Base-by-base conservation (phyloP, 2,888 invertebrate species). In the Tetrapedia diversipes region DNA sequence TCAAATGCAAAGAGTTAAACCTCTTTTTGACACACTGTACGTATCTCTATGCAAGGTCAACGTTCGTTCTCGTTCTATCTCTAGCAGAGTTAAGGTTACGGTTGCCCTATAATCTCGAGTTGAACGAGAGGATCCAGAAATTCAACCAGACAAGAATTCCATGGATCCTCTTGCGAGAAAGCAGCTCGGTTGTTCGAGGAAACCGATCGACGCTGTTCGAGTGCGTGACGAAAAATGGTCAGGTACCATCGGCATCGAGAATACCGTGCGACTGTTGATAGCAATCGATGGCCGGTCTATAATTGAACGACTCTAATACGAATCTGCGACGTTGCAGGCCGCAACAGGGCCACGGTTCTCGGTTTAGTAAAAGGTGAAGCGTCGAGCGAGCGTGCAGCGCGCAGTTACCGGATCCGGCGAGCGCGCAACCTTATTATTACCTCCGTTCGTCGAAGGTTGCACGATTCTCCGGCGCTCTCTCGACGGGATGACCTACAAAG, bases 391-490 rank as follows among this genome's bases (percentile, higher is more conserved):
- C 60, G 47, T 63, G 41, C 60, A 45, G 4, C 3, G 32, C 39
- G 60, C 72, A 64, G 59, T 75, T 73, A 71, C 59, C 78, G 78
- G 74, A 78, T 75, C 68, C 71, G 43, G 65, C 65, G 65, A 37
- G 59, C 51, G 54, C 66, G 45, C 74, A 68, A 78, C 75, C 78
- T 73, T 81, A 79, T 73, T 70, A 81, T 81, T 81, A 79, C 70
- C 81, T 81, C 60, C 64, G 77, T 75, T 72, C 75, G 72, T 37
- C 75, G 81, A 81, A 81, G 81, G 74, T 66, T 78, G 67, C 68
- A 43, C 81, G 67, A 81, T 81, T 49, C 78, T 59, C 59, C 65
- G 54, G 19, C 57, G 59, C 54, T 75, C 69, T 78, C 63, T 57
- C 54, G 32, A 27, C 65, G 43, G n/a, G n/a, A 14, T 60, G 66